Base-by-base conservation (phyloP, 2,888 invertebrate species). In the Acholoe squamosa region DNA sequence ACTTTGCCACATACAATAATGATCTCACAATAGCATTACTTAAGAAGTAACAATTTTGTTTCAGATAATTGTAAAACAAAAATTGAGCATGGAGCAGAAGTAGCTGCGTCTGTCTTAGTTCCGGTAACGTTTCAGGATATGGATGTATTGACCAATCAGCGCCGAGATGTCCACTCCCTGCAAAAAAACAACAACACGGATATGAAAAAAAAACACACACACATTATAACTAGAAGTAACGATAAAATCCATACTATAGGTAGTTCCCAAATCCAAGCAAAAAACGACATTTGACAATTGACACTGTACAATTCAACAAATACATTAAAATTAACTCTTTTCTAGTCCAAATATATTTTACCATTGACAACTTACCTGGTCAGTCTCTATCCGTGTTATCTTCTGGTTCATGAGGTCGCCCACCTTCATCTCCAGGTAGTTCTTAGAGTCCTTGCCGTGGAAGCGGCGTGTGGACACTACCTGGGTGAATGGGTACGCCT, bases 141-240 rank as follows among this genome's bases (percentile, higher is more conserved):
- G 98, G 95, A 99, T 99, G 96, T 99, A 99, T 96, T 99, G 99
- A 52, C 99, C 97, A 94, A 99, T 99, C 94, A 99, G 97, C 93
- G 99, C 97, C 88, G 99, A 98, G 94, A 99, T 98, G 96, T 99
- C 99, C 95, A 99, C 98, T 67, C 99, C 99, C 96, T 99, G 98
- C 89, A 94, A 94, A 90, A 88, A n/a, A n/a, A n/a, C n/a, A n/a
- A n/a, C n/a, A n/a, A n/a, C n/a, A 92, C 54, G 91, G 90, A 91
- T 89, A 86, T 25, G 10, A 61, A 76, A 84, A 31, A 52, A 77
- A 28, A n/a, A n/a, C n/a, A n/a, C n/a, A n/a, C n/a, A n/a, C n/a
- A n/a, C n/a, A n/a, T n/a, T n/a, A n/a, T n/a, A n/a, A n/a, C n/a
- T n/a, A n/a, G n/a, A n/a, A n/a, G n/a, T n/a, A n/a, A n/a, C n/a